Conservation (phyloP, 2,113 vertebrate genomes). For the Mus pahari region DNA sequence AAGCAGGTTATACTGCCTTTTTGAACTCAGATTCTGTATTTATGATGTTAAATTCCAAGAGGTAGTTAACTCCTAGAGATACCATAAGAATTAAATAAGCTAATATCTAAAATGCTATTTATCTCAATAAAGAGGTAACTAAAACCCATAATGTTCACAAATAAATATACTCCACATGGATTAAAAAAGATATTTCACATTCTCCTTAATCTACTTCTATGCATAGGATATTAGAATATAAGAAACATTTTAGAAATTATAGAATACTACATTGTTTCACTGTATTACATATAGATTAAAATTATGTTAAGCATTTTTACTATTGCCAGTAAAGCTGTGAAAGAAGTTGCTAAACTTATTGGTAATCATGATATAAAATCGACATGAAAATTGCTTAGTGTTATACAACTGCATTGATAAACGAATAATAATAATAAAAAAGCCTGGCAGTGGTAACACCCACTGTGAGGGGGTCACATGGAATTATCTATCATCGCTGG, state of each 20-base stretch:
- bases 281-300: neutral
- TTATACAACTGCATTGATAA: neutral
- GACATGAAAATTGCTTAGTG: neutral
- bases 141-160: neutral
- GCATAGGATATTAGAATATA: neutral
- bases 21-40: neutral
- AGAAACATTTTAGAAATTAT: neutral
- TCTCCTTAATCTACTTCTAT: neutral
- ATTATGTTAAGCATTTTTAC: neutral
- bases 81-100: neutral
- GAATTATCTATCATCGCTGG: neutral
- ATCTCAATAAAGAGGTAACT: neutral
- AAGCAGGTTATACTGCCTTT: neutral
- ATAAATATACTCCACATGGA: neutral
- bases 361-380: conserved; percentile 20
- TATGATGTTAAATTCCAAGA: neutral
- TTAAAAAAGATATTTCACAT: neutral
- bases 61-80: neutral
- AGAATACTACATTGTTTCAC: neutral
- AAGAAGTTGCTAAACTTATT: neutral
- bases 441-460: neutral
- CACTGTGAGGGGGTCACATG: neutral
- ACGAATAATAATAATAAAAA: neutral
- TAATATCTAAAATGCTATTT: neutral
- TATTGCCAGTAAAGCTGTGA: neutral